Conservation (phyloP, 2,888 invertebrate genomes). For the Drepanosiphum platanoidis region DNA sequence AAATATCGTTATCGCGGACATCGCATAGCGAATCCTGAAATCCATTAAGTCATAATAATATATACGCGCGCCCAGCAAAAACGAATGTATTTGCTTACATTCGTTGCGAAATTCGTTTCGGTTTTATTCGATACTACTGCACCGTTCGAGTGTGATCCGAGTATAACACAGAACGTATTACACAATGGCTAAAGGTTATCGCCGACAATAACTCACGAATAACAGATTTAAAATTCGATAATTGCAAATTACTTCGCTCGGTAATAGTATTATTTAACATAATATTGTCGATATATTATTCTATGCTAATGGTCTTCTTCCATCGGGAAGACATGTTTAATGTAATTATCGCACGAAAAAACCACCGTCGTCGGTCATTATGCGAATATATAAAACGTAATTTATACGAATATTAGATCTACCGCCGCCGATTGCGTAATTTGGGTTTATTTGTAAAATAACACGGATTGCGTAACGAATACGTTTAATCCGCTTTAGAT, state of each 20-base stretch:
- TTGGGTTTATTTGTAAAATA: neutral
- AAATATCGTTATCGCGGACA: too few relatives aligned
- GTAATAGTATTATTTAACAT: neutral
- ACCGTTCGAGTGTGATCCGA: neutral
- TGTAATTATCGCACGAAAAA: neutral
- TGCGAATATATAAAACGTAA: too few relatives aligned
- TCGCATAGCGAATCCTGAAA: too few relatives aligned
- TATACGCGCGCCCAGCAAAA: too few relatives aligned
- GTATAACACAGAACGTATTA: neutral
- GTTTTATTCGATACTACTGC: neutral
- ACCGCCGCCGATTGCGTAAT: neutral
- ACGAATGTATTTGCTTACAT: neutral
- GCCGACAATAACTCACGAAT: neutral
- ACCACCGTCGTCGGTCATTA: neutral
- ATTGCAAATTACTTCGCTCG: neutral
- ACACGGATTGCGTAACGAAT: neutral
- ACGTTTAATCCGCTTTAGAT: neutral
- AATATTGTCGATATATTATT: neutral
- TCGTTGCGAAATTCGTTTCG: neutral
- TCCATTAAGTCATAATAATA: too few relatives aligned
- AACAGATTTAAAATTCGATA: neutral
- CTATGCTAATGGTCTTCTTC: neutral
- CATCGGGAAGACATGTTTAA: neutral
- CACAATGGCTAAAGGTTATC: neutral
- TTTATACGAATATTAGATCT: neutral